Evolutionary conservation across 2,113 vertebrate species (phyloP).

Genomic region (Ochotona princeps): DNA sequence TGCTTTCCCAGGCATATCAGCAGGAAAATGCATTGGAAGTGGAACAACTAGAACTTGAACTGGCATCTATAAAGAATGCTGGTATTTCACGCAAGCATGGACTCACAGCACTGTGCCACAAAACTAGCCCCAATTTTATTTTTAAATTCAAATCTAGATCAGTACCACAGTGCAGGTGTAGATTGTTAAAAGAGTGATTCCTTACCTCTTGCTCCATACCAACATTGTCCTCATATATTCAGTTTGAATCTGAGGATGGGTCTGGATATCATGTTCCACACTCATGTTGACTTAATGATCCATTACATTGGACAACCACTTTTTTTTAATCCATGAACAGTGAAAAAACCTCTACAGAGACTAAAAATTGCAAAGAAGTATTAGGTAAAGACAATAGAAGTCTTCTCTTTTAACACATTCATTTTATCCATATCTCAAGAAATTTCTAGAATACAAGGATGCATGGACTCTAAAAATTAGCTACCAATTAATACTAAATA

Average conservation of each 20-base stretch:
- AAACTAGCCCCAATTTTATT: not conserved
- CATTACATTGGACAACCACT: not conserved
- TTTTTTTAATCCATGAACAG: not conserved
- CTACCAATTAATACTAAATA: not conserved
- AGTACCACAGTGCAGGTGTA: not conserved
- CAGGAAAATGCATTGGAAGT: no score
- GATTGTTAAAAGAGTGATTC: not conserved
- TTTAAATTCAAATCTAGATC: slow-evolving; percentile 14
- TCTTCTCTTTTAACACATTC: not conserved
- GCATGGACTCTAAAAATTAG: slow-evolving; percentile 9
- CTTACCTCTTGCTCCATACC: not conserved
- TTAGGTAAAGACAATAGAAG: not conserved
- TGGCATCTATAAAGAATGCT: no score
- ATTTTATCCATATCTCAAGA: slow-evolving; percentile 13
- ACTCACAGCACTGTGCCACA: no score
- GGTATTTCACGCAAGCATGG: no score
- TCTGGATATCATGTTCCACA: not conserved
- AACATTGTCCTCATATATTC: not conserved
- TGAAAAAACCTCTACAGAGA: not conserved
- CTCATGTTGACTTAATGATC: not conserved
- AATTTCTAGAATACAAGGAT: slow-evolving; percentile 29
- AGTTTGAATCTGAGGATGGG: not conserved
- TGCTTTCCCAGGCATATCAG: no score
- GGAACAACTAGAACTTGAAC: no score
- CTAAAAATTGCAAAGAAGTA: slow-evolving; percentile 35